Conservation (phyloP, 2,113 vertebrate species). For the Engystomops pustulosus region DNA sequence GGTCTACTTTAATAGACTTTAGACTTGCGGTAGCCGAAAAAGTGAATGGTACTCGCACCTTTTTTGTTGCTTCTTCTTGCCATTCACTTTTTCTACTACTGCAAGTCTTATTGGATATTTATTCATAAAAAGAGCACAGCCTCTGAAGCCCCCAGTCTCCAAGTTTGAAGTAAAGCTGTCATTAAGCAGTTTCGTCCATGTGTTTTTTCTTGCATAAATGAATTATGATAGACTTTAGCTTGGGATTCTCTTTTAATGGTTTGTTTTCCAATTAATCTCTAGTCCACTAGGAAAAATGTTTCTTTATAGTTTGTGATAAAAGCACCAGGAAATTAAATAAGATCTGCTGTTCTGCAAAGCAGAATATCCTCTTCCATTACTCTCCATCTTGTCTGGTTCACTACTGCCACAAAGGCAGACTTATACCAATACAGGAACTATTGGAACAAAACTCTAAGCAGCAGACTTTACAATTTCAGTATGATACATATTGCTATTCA, state of each 20-base stretch:
- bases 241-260: slow-evolving; percentile 1
- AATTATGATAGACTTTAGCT: too few relatives aligned
- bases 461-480: background rate
- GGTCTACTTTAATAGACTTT: too few relatives aligned
- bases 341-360: slow-evolving; percentile 18
- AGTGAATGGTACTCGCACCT: too few relatives aligned
- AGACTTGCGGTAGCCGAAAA: too few relatives aligned
- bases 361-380: slow-evolving; percentile 43
- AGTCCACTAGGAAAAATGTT: background rate
- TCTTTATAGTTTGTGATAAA: slow-evolving; percentile 32
- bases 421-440: background rate
- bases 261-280: slow-evolving; percentile 21
- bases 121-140: too few relatives aligned
- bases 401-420: background rate
- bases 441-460: background rate
- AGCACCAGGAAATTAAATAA: slow-evolving; percentile 19
- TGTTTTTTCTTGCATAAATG: too few relatives aligned
- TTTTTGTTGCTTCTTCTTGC: too few relatives aligned
- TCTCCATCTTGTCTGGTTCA: background rate
- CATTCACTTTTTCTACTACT: too few relatives aligned
- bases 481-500: background rate
- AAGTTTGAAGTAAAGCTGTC: too few relatives aligned
- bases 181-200: too few relatives aligned
- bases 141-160: too few relatives aligned
- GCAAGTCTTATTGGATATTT: too few relatives aligned